phyloP scores from a whole-genome alignment of 2,113 vertebrate genomes.

The Paraplagusia blochii region DNA sequence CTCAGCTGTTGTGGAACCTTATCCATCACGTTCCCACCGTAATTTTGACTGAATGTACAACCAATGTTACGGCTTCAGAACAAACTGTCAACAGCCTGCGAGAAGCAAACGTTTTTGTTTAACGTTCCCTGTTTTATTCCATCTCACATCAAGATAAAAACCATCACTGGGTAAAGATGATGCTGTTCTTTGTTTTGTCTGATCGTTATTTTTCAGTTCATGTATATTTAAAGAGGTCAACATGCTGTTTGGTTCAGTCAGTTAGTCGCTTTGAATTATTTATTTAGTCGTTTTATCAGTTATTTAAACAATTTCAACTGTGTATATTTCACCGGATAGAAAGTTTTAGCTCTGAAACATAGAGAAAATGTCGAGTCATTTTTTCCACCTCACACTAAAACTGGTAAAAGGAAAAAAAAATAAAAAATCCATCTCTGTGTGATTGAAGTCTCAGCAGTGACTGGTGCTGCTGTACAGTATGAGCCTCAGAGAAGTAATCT shows the following conservation, averaged over 20 bases:
- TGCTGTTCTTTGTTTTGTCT: too few relatives aligned
- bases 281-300: constrained; percentile 15
- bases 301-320: constrained; percentile 5
- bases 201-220: too few relatives aligned
- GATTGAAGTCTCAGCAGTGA: not conserved
- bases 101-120: too few relatives aligned
- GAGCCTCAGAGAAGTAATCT: not conserved
- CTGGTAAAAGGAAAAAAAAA: too few relatives aligned
- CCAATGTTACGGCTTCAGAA: not conserved
- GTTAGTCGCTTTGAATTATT: constrained; percentile 25
- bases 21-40: constrained; percentile 22
- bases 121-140: too few relatives aligned
- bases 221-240: not conserved
- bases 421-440: not conserved
- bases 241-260: not conserved
- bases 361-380: constrained; percentile 4
- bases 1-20: not conserved
- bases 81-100: too few relatives aligned
- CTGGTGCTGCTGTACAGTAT: not conserved
- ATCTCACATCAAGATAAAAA: too few relatives aligned
- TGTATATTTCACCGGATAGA: constrained; percentile 22
- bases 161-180: too few relatives aligned
- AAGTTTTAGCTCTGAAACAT: not conserved
- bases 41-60: constrained; percentile 4
- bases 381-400: not conserved